phyloP scores from a whole-genome alignment of 2,797 vertebrate genomes.

The Diceros bicornis region DNA sequence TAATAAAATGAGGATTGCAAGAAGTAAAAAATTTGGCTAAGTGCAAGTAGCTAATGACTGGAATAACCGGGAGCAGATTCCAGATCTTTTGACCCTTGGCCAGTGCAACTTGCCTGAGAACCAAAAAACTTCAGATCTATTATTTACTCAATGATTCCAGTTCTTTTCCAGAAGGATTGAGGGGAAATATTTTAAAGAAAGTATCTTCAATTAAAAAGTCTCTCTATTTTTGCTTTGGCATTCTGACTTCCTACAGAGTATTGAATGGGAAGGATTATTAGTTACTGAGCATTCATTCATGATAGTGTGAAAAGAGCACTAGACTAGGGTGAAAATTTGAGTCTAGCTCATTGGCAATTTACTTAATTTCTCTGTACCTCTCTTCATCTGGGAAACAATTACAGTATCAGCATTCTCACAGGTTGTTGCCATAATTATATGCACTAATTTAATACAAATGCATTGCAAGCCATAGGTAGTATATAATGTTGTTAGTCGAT shows the following conservation, averaged over 20 bases:
- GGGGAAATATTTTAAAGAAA: conserved; percentile 45
- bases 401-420: not conserved
- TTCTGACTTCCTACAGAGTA: conserved; percentile 29
- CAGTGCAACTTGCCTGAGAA: not conserved
- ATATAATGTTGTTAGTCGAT: not conserved
- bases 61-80: not conserved
- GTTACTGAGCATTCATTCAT: not conserved
- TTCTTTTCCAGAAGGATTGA: not conserved
- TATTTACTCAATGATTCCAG: not conserved
- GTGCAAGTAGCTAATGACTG: not conserved
- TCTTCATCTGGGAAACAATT: not conserved
- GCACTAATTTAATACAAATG: not conserved
- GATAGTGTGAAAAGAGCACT: not conserved
- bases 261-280: not conserved
- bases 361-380: not conserved
- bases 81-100: not conserved
- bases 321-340: not conserved
- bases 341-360: not conserved
- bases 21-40: not conserved
- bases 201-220: conserved; percentile 14
- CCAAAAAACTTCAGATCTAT: not conserved
- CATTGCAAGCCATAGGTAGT: not conserved
- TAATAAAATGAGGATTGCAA: not conserved
- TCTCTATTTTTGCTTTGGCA: conserved; percentile 4
- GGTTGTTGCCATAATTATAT: not conserved